Conservation (phyloP, 2,113 vertebrate genomes). For the Dissostichus mawsoni region DNA sequence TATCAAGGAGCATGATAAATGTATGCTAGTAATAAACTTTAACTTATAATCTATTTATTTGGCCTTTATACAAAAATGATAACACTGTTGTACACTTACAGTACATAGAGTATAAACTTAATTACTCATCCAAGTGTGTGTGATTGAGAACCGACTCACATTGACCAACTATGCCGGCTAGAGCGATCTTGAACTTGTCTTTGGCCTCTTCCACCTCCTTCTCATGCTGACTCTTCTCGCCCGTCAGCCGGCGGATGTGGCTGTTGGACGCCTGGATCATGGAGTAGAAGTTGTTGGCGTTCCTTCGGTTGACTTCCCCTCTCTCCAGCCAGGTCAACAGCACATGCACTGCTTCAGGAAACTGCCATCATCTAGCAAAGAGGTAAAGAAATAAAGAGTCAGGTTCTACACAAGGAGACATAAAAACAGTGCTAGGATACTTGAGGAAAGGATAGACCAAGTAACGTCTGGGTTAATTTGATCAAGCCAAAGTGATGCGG, state of each 20-base stretch:
- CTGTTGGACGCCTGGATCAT: constrained; percentile 98
- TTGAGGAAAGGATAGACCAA: neutral
- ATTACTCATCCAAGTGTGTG: neutral
- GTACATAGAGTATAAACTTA: neutral
- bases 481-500: neutral
- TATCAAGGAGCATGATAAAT: constrained; percentile 1
- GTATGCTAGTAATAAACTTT: neutral
- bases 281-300: constrained; percentile 97
- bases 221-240: constrained; percentile 92
- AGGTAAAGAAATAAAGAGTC: neutral
- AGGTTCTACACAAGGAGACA: neutral
- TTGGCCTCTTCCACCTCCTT: constrained; percentile 98
- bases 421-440: neutral
- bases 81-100: constrained; percentile 1
- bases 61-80: neutral
- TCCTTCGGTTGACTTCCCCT: constrained; percentile 95
- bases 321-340: constrained; percentile 95
- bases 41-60: neutral
- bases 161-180: constrained; percentile 92
- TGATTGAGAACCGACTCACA: constrained; percentile 64
- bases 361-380: constrained; percentile 89
- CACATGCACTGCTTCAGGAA: constrained; percentile 92
- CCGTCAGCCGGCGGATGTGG: constrained; percentile 91
- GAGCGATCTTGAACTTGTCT: constrained; percentile 94
- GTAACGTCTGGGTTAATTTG: neutral